Percentiles rank a stretch among this genome's conserved stretches.
phyloP scores from a whole-genome alignment of 53 echinoderm and acorn worm species.

The Hippasteria phrygiana region DNA sequence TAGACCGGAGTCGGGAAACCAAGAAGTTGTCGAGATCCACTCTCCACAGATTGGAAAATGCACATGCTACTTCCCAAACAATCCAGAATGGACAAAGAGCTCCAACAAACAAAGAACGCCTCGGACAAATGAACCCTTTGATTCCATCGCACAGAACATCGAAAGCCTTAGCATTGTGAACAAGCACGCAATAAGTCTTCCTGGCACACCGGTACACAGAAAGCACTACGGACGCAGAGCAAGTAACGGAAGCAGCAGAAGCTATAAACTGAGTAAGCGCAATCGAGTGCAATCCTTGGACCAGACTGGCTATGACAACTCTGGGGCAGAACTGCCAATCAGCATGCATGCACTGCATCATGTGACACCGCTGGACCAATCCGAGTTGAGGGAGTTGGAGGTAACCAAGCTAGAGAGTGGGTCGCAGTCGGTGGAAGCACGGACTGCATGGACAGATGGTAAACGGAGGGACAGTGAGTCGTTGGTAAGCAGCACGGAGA shows the following conservation, averaged over 20 bases:
- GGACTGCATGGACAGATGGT: conserved; percentile 31
- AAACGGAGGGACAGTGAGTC: conserved; percentile 34
- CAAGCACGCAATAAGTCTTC: conserved; percentile 45
- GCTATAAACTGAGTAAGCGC: conserved; percentile 30
- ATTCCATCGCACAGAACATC: neutral
- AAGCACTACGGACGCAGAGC: conserved; percentile 18
- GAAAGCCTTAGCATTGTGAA: conserved; percentile 31
- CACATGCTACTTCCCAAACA: conserved; percentile 37
- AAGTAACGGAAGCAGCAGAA: neutral
- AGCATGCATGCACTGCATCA: neutral
- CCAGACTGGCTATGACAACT: conserved; percentile 23
- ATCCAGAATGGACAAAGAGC: neutral
- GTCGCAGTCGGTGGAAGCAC: neutral
- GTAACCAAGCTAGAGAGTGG: neutral
- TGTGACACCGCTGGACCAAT: neutral
- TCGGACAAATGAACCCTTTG: neutral
- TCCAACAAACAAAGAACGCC: neutral
- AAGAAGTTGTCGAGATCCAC: conserved; percentile 9
- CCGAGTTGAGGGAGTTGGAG: conserved; percentile 28
- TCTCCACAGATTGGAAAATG: conserved; percentile 4
- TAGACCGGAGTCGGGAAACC: neutral
- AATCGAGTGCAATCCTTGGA: conserved; percentile 21
- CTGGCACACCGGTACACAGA: conserved; percentile 37
- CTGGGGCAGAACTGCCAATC: conserved; percentile 18
- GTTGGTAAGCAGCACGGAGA: neutral